Evolutionary conservation across 2,113 vertebrate genomes (phyloP).

Genomic region (Alethe diademata): DNA sequence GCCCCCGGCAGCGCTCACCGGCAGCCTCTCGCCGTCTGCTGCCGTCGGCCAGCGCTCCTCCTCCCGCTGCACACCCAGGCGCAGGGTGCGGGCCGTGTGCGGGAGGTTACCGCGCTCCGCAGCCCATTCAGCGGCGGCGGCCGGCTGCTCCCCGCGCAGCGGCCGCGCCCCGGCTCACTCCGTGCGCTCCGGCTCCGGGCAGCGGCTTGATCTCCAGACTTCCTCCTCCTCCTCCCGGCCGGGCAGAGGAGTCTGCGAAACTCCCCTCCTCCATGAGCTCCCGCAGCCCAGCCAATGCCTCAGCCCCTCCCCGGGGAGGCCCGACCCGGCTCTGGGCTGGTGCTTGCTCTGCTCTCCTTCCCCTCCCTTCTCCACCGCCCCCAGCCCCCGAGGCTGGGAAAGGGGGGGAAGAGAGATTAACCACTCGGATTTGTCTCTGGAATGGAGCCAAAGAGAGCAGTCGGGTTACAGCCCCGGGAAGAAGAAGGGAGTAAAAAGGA

Average conservation of each 20-base stretch:
- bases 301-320: constrained; percentile 62
- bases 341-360: not conserved
- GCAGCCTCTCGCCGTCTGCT: not conserved
- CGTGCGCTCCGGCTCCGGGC: not conserved
- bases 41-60: not conserved
- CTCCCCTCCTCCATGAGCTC: constrained; percentile 48
- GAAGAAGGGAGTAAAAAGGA: not conserved
- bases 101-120: not conserved
- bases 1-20: not conserved
- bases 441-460: constrained; percentile 60
- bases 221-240: not conserved
- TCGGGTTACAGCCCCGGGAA: constrained; percentile 41
- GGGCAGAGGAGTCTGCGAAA: not conserved
- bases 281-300: not conserved
- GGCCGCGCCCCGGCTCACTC: not conserved
- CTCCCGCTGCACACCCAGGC: not conserved
- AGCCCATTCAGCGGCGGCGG: not conserved
- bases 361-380: not conserved
- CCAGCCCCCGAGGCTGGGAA: not conserved
- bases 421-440: constrained; percentile 54
- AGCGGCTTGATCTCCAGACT: constrained; percentile 28
- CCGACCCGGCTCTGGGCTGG: not conserved
- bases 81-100: not conserved
- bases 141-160: not conserved
- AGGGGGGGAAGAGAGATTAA: not conserved